Evolutionary conservation across 2,888 invertebrate genomes (phyloP).

Genomic region (Cremastobaeus sp.): DNA sequence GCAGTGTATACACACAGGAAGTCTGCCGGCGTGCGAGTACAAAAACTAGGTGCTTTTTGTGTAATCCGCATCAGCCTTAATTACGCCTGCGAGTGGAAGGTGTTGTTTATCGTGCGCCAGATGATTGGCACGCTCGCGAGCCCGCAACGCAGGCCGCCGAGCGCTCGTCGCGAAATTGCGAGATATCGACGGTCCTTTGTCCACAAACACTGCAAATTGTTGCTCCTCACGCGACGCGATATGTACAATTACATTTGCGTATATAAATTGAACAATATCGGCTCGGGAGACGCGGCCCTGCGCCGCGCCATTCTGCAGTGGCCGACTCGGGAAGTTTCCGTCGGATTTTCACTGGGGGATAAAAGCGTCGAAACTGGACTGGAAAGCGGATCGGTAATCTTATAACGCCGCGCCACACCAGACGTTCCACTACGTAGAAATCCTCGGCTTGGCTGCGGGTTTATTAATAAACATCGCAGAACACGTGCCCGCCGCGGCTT

Average conservation of each 20-base stretch:
- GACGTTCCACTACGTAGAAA: conserved; percentile 67
- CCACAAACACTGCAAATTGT: conserved; percentile 9
- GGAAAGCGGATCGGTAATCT: conserved; percentile 50
- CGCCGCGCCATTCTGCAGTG: background rate
- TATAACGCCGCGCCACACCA: conserved; percentile 59
- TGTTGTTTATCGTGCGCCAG: conserved; percentile 44
- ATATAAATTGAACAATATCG: conserved; percentile 12
- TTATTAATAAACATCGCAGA: conserved; percentile 76
- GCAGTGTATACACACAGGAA: conserved; percentile 39
- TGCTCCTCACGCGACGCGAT: conserved; percentile 18
- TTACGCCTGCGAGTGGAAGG: conserved; percentile 38
- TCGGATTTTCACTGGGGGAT: background rate
- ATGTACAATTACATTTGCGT: too few relatives aligned
- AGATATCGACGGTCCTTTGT: conserved; percentile 21
- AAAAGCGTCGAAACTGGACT: conserved; percentile 40
- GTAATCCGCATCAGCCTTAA: conserved; percentile 28
- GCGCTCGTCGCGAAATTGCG: too few relatives aligned
- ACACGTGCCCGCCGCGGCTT: conserved; percentile 69
- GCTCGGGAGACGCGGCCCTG: background rate
- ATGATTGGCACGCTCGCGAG: conserved; percentile 30
- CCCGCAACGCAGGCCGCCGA: conserved; percentile 22
- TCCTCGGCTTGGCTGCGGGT: conserved; percentile 71
- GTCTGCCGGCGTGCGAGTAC: conserved; percentile 31
- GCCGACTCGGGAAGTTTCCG: background rate
- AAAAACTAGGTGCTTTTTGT: conserved; percentile 37